Evolutionary conservation across 1,140 invertebrate species (phyloP), one percentile per base, ranked within the genome.

Genomic region (Coptotermes formosanus): DNA sequence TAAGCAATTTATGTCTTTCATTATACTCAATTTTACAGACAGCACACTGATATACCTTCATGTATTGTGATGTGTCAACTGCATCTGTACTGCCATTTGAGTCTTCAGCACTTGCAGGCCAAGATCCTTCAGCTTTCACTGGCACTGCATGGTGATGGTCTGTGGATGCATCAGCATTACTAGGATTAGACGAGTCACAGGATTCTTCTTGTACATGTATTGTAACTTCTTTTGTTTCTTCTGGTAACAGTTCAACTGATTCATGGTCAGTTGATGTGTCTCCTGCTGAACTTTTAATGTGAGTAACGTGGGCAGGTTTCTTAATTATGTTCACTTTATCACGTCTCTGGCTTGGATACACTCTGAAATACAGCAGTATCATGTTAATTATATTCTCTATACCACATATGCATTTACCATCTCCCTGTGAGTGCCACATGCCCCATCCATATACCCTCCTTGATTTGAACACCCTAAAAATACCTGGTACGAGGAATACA

Each of bases 41-140:
- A 44, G 43, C 52, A 86, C 85, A 86, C 69, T n/a, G 32, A 52
- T 86, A 86, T 21, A 82, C 82, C 19, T 82, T 86, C 52, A 32
- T 44, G 16, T n/a, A 23, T 12, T 32, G 43, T 55, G 48, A 8
- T 30, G 23, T 21, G 7, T 38, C 83, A 52, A 19, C 48, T 32
- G 43, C 4, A 12, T 52, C n/a, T 55, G 25, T 30, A 84, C 83
- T n/a, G 30, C 30, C 0, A 25, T 84, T 59, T 52, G 83, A 84
- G 9, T 84, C 52, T 19, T 30, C 52, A 38, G 19, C 16, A 84
- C 30, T 32, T 16, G 19, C 30, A n/a, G 48, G n/a, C 52, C 59
- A 64, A 23, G 48, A 6, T 0, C 25, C 45, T 55, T 84, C 45
- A 23, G n/a, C 43, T 55, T 64, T 84, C 45, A 84, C 48, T n/a